Evolutionary conservation across 1,140 invertebrate genomes (phyloP), one percentile per base, ranked within the genome.

Genomic region (Pemphigus obesinymphae): DNA sequence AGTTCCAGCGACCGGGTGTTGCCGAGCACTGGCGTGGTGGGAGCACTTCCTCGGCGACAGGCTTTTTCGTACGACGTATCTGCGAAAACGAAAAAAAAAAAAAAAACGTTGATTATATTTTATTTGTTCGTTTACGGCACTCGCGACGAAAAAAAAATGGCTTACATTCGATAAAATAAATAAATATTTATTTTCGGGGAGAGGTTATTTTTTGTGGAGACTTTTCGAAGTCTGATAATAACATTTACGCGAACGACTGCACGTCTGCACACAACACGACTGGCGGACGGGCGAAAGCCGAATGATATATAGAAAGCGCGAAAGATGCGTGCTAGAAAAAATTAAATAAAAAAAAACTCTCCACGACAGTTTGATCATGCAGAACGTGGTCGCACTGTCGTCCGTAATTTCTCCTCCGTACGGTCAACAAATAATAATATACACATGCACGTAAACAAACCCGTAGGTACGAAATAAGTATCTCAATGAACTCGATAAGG

Each of bases 31-130:
- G 93, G 93, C 82, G 93, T 95, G 58, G 93, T 92, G 75, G 94
- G 94, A 45, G 93, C 94, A 82, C 93, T 94, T 58, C 94, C 93
- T 85, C 94, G 90, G 85, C 93, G 90, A 86, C 93, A 95, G 86
- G 94, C 94, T 87, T 95, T 95, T 88, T 96, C 94, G 87, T 96
- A 96, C 83, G 93, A 95, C 84, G 94, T 95, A 87, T 96, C 94
- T 96, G 90, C 40, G 91, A 91, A 85, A 84, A 86, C 87, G 1
- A 72, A 17, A 45, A 45, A 48, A 72, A 48, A 26, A 8, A 72
- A 72, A 61, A 53, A 53, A 53, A 20, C 17, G 50, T 23, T 7
- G 20, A n/a, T 7, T 53, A n/a, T 53, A 20, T 5, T 4, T 45
- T 7, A 11, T 13, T 40, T 40, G 13, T 48, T 20, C 15, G 17